phyloP scores from a whole-genome alignment of 2,797 vertebrate genomes.

The Syndactyla subalaris region DNA sequence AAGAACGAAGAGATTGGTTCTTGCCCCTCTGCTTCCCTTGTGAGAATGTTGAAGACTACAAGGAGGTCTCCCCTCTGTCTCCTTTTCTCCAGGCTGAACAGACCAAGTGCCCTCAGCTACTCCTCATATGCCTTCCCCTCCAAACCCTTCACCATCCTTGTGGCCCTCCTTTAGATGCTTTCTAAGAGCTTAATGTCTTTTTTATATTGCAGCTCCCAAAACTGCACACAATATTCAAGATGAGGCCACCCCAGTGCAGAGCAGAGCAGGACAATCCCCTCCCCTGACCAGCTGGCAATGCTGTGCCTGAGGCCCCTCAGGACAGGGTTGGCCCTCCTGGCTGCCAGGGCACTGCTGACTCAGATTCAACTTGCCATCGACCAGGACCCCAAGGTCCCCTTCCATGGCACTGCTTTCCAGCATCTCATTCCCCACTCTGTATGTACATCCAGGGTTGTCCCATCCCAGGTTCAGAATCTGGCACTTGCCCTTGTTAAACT shows the following conservation, averaged over 20 bases:
- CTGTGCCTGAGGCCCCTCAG: neutral
- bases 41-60: neutral
- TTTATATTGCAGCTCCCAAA: neutral
- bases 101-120: neutral
- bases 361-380: rapidly evolving
- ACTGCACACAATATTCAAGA: rapidly evolving
- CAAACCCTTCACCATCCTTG: neutral
- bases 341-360: neutral
- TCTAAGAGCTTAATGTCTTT: neutral
- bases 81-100: neutral
- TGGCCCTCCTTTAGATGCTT: neutral
- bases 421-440: neutral
- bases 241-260: rapidly evolving
- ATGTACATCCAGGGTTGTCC: neutral
- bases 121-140: neutral
- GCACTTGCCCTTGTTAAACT: neutral
- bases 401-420: neutral
- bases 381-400: neutral
- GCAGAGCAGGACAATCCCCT: neutral
- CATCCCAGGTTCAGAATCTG: neutral
- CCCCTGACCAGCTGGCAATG: rapidly evolving
- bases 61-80: neutral
- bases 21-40: rapidly evolving
- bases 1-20: neutral
- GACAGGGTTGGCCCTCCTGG: neutral